These are phyloP conservation scores for Coelinius sp. DNA, from an alignment of 2,888 invertebrate genomes.

Conservation along the genomic window DNA sequence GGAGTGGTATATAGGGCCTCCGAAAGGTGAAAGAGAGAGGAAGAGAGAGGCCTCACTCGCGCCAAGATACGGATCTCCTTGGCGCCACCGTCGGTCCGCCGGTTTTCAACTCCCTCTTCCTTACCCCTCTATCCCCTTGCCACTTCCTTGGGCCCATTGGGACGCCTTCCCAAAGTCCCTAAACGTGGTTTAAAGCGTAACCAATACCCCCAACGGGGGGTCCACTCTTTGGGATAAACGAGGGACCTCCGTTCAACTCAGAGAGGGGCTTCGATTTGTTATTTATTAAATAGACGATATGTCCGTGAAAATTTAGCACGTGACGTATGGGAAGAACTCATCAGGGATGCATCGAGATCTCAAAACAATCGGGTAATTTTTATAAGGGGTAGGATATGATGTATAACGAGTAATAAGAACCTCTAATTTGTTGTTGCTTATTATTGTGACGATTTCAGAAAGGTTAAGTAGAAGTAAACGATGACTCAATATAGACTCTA, in stretches of 20 bases:
- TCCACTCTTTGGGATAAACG: slow-evolving; percentile 38
- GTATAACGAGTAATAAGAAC: too few relatives aligned
- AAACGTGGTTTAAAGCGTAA: slow-evolving; percentile 69
- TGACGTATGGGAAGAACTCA: not conserved
- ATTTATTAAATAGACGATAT: slow-evolving; percentile 18
- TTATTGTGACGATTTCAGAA: too few relatives aligned
- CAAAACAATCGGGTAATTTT: too few relatives aligned
- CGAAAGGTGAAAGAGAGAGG: not conserved
- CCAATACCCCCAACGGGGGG: slow-evolving; percentile 68
- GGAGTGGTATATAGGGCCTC: slow-evolving; percentile 32
- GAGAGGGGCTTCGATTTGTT: slow-evolving; percentile 37
- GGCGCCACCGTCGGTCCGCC: slow-evolving; percentile 67
- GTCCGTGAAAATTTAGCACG: not conserved
- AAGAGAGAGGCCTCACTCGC: slow-evolving; percentile 52
- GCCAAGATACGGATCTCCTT: slow-evolving; percentile 69
- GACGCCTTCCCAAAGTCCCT: slow-evolving; percentile 55
- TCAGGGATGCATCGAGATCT: too few relatives aligned
- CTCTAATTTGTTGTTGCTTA: too few relatives aligned
- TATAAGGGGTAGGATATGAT: too few relatives aligned
- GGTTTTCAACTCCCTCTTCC: slow-evolving; percentile 4
- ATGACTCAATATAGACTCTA: too few relatives aligned
- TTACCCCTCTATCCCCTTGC: slow-evolving; percentile 36
- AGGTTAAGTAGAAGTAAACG: too few relatives aligned
- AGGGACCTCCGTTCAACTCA: slow-evolving; percentile 34
- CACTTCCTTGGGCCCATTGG: slow-evolving; percentile 35